Conservation (phyloP, 2,113 vertebrate species). For the Leptobrachium ailaonicum region DNA sequence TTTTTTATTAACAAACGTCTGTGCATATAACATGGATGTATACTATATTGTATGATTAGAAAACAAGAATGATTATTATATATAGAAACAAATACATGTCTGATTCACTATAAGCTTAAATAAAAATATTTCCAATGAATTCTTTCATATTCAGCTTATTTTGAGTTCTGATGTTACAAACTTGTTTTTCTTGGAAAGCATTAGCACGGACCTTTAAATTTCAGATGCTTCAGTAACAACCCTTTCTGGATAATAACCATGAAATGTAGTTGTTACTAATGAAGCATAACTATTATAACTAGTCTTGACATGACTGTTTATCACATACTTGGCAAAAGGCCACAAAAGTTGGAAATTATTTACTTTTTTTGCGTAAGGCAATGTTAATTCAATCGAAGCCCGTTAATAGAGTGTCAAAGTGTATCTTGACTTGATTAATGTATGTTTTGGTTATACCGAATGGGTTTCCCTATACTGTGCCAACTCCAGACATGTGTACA, state of each 20-base stretch:
- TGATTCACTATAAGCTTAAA: no score
- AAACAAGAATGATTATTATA: no score
- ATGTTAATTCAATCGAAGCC: constrained; percentile 34
- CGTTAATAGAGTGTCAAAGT: constrained; percentile 33
- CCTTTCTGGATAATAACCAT: constrained; percentile 1
- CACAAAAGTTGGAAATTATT: constrained; percentile 23
- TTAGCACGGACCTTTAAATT: background rate
- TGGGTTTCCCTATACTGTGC: constrained; percentile 18
- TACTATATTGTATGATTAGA: no score
- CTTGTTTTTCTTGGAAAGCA: no score
- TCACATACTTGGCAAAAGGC: constrained; percentile 32
- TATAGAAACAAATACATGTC: no score
- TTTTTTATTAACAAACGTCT: no score
- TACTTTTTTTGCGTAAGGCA: constrained; percentile 27
- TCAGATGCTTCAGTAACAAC: background rate
- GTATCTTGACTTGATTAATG: constrained; percentile 27
- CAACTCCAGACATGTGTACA: background rate
- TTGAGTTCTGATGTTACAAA: no score
- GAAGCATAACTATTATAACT: constrained; percentile 33
- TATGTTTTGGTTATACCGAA: constrained; percentile 41
- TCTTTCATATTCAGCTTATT: no score
- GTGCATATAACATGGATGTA: no score
- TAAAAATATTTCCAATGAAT: no score
- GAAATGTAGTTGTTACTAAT: constrained; percentile 13
- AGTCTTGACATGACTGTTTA: constrained; percentile 35